Evolutionary conservation across 2,797 vertebrate species (phyloP), one percentile per base, ranked within the genome.

Genomic region (Sebastes steindachneri): DNA sequence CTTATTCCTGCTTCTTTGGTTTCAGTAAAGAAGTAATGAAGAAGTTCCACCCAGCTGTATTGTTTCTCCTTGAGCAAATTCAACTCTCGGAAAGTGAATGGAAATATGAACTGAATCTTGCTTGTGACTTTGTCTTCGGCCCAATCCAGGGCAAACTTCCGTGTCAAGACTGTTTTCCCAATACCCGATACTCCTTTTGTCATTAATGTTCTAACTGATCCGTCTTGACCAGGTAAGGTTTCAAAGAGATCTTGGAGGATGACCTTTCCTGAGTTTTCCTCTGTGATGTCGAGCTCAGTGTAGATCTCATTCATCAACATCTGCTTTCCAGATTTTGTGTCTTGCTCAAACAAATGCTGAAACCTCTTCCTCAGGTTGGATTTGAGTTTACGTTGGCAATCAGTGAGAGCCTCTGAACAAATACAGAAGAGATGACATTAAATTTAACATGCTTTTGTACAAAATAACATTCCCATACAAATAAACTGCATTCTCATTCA

Each of bases 21-120:
- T 2, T 62, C 62, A 60, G n/a, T 3, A 58, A 75, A 87, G 78
- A 85, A 83, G 14, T 70, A 63, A 74, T 87, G 71, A 63, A 90
- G 29, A 21, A 90, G 80, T 9, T 80, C 69, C 29, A 84, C 11
- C 68, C 79, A 70, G 63, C 77, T 88, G 25, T 21, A 69, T 19
- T n/a, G 48, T 25, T 60, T 77, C 2, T 71, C 76, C 14, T 68
- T 74, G 2, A 82, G 68, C 12, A 82, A 65, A 82, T 82, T 86
- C 58, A 89, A 54, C 57, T 86, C 82, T 15, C 73, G 51, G 67
- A 89, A 86, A 25, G 53, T 60, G 7, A 82, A 54, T 29, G 79
- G 71, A 35, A 80, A 80, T 31, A 70, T 23, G 19, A 80, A 75
- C 11, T 75, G n/a, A 48, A 29, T 60, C 3, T 58, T 10, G 9